Percentiles rank a stretch among this genome's conserved stretches.
Evolutionary conservation across 2,888 invertebrate genomes (phyloP).

Genomic region (Biston betularia): DNA sequence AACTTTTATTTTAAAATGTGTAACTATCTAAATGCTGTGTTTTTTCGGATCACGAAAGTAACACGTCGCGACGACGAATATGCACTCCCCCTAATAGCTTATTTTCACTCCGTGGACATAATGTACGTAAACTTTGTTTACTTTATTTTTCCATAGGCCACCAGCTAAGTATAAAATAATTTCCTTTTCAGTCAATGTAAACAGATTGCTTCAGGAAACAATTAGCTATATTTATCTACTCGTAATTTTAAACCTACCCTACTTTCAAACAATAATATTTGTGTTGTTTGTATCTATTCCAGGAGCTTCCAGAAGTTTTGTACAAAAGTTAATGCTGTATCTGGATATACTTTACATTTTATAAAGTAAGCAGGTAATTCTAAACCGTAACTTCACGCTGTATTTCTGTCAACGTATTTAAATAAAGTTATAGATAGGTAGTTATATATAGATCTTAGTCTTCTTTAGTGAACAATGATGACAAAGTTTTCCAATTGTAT

Average conservation of each 20-base stretch:
- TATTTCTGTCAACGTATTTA: no score
- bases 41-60: no score
- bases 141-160: slow-evolving; percentile 41
- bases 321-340: neutral
- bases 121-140: slow-evolving; percentile 32
- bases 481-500: no score
- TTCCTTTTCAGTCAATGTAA: slow-evolving; percentile 35
- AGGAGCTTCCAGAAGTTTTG: neutral
- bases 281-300: neutral
- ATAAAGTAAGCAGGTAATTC: neutral
- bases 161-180: slow-evolving; percentile 35
- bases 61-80: no score
- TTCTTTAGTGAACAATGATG: no score
- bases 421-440: no score
- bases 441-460: no score
- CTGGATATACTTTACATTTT: neutral
- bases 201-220: slow-evolving; percentile 34
- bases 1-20: no score
- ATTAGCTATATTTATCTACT: neutral
- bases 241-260: neutral
- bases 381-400: no score
- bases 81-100: neutral
- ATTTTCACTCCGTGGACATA: neutral
- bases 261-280: slow-evolving; percentile 11
- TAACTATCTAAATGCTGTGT: no score